Conservation (phyloP, 2,888 invertebrate species). For the Acrobasis suavella region DNA sequence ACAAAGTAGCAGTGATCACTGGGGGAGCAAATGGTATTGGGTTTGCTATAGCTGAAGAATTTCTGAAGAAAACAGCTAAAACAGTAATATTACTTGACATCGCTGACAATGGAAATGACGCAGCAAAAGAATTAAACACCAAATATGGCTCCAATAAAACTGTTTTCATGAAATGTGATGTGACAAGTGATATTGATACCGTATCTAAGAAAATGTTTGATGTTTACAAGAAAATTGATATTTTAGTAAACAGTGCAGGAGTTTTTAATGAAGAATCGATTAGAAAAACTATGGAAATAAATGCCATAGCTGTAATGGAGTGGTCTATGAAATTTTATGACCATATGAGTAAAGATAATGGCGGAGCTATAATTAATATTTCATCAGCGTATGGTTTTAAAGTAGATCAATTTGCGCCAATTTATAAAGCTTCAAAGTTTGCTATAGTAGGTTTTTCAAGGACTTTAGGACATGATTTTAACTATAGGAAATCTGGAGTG, state of each 20-base stretch:
- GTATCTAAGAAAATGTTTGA: conserved; percentile 48
- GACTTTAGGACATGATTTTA: conserved; percentile 60
- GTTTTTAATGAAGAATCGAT: conserved; percentile 42
- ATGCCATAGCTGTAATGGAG: conserved; percentile 46
- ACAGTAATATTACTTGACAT: conserved; percentile 42
- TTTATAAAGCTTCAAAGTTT: conserved; percentile 79
- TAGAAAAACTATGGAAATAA: conserved; percentile 48
- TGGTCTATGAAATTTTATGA: conserved; percentile 75
- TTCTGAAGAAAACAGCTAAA: conserved; percentile 61
- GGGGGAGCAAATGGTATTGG: conserved; percentile 81
- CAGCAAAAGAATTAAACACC: conserved; percentile 55
- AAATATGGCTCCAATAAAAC: conserved; percentile 65
- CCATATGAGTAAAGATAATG: conserved; percentile 78
- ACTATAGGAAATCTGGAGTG: conserved; percentile 66
- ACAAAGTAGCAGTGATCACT: conserved; percentile 59
- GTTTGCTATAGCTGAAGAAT: conserved; percentile 60
- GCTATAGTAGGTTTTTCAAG: conserved; percentile 73
- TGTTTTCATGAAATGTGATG: conserved; percentile 73
- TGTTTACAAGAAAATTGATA: conserved; percentile 52
- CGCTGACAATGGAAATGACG: conserved; percentile 47
- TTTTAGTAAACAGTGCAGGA: conserved; percentile 68
- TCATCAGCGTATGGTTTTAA: conserved; percentile 80
- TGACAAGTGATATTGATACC: conserved; percentile 63
- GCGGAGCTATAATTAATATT: conserved; percentile 84
- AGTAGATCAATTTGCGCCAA: conserved; percentile 67